Percentiles rank a stretch among this genome's conserved stretches.
Conservation (phyloP, 2,888 invertebrate genomes). For the Temnothorax rugatulus region DNA sequence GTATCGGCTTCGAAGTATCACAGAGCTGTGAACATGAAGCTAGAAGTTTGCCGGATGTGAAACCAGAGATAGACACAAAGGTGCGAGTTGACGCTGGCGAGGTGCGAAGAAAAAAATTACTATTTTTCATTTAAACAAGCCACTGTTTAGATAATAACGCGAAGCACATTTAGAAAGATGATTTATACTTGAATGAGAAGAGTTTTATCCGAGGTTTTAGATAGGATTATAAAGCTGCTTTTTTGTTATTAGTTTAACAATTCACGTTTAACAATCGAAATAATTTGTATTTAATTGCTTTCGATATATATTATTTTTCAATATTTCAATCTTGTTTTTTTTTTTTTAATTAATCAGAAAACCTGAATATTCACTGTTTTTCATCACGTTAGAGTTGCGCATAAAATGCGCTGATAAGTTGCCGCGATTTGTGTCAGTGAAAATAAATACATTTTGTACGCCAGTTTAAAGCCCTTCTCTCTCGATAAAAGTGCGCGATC, state of each 20-base stretch:
- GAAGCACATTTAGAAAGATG: not conserved
- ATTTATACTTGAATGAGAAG: not conserved
- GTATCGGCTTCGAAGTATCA: conserved; percentile 35
- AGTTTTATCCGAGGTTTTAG: not conserved
- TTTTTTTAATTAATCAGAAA: conserved; percentile 1
- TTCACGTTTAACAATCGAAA: not conserved
- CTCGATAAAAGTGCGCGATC: conserved; percentile 48
- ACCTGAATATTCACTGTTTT: conserved; percentile 31
- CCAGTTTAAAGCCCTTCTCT: conserved; percentile 47
- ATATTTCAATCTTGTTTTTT: not conserved
- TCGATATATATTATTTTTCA: not conserved
- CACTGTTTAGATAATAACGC: not conserved
- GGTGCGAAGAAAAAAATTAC: conserved; percentile 21
- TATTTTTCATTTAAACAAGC: conserved; percentile 6
- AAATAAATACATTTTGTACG: conserved; percentile 50
- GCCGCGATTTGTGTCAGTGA: conserved; percentile 59
- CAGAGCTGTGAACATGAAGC: not conserved
- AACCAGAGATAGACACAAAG: conserved; percentile 16
- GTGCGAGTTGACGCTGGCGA: conserved; percentile 15
- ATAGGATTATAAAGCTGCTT: not conserved
- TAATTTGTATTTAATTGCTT: not conserved
- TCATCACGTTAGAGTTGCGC: not conserved
- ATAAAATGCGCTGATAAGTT: conserved; percentile 52
- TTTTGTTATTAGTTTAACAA: not conserved
- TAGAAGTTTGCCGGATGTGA: conserved; percentile 21